Percentiles rank a stretch among this genome's conserved stretches.
phyloP scores from a whole-genome alignment of 2,113 vertebrate genomes.

The Phoenicopterus ruber region DNA sequence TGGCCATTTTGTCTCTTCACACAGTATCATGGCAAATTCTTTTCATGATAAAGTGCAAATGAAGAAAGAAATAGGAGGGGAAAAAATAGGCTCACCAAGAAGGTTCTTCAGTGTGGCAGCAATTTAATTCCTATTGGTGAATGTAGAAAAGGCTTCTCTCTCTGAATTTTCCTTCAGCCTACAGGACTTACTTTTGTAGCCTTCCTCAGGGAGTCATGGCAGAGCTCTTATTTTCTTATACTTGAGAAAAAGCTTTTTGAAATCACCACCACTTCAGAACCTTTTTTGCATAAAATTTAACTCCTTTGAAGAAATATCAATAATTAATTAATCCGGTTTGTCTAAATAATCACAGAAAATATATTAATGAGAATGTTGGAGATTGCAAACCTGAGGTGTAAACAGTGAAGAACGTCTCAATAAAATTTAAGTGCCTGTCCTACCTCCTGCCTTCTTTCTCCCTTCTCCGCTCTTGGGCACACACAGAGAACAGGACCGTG shows the following conservation, averaged over 20 bases:
- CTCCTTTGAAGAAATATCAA: neutral
- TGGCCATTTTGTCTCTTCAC: neutral
- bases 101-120: neutral
- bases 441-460: neutral
- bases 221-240: neutral
- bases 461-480: neutral
- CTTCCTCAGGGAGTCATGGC: neutral
- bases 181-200: neutral
- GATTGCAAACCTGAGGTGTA: neutral
- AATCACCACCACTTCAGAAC: neutral
- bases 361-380: neutral
- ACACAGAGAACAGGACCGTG: neutral
- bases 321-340: neutral
- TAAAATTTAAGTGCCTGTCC: neutral
- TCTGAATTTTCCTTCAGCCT: neutral
- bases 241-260: neutral
- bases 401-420: neutral
- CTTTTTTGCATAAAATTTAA: neutral
- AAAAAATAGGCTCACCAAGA: neutral
- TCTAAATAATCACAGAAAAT: neutral
- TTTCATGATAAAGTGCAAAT: neutral
- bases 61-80: neutral
- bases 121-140: neutral
- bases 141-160: neutral
- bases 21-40: neutral